phyloP scores from a whole-genome alignment of 2,797 vertebrate species.

The Tadarida brasiliensis region DNA sequence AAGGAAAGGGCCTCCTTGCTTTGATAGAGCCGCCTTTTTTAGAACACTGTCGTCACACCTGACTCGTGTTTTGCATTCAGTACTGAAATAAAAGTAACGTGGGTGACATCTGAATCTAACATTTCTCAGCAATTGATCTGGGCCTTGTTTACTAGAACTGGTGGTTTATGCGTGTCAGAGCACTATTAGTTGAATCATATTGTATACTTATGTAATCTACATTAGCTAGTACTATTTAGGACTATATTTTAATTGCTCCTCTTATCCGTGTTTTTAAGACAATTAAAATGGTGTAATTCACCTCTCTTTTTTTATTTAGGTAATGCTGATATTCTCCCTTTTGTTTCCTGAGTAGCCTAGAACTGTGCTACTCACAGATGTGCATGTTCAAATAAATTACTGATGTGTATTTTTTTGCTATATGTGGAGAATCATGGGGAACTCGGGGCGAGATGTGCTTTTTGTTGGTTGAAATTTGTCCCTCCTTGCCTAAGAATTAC shows the following conservation, averaged over 20 bases:
- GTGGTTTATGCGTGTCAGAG: constrained; percentile 82
- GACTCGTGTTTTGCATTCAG: constrained; percentile 78
- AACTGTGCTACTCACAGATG: constrained; percentile 74
- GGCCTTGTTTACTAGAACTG: constrained; percentile 77
- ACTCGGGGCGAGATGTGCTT: constrained; percentile 82
- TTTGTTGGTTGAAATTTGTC: constrained; percentile 85
- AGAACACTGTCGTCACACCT: constrained; percentile 72
- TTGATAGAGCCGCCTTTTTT: constrained; percentile 75
- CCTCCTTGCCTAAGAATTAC: constrained; percentile 84
- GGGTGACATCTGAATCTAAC: constrained; percentile 71
- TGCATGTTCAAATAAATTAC: constrained; percentile 85
- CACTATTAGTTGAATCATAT: constrained; percentile 82
- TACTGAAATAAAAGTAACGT: constrained; percentile 77
- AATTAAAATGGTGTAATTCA: constrained; percentile 80
- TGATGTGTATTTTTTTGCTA: constrained; percentile 84
- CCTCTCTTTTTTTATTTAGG: constrained; percentile 83
- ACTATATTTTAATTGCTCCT: constrained; percentile 84
- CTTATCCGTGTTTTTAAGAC: constrained; percentile 83
- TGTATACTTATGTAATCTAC: constrained; percentile 86
- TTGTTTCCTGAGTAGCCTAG: constrained; percentile 79
- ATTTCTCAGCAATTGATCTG: constrained; percentile 73
- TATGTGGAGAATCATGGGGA: constrained; percentile 84
- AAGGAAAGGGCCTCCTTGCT: constrained; percentile 78
- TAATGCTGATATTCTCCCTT: constrained; percentile 82
- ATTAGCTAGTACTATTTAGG: constrained; percentile 84